Evolutionary conservation across 2,113 vertebrate species (phyloP).

Genomic region (Halcyon senegalensis): DNA sequence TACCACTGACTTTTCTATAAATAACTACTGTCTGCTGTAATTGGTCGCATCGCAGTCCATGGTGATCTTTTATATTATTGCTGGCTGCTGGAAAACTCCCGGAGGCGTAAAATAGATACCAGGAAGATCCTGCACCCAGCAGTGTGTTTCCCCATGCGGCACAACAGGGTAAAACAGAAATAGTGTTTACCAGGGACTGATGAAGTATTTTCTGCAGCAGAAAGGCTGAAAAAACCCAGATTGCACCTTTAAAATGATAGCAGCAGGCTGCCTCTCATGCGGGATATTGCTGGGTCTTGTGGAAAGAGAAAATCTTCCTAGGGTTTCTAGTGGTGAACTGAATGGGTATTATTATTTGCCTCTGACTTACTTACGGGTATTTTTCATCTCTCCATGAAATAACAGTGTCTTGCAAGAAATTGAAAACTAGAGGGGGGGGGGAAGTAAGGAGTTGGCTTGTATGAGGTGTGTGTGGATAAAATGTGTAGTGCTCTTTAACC

Average conservation of each 20-base stretch:
- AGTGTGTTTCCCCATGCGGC: not conserved
- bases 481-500: not conserved
- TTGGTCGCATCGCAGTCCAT: constrained; percentile 46
- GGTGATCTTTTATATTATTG: constrained; percentile 53
- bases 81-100: constrained; percentile 60
- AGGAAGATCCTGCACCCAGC: constrained; percentile 41
- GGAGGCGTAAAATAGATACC: constrained; percentile 44
- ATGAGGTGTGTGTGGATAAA: not conserved
- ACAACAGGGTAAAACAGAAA: constrained; percentile 39
- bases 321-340: not conserved
- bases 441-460: not conserved
- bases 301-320: constrained; percentile 2
- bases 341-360: constrained; percentile 44
- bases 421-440: not conserved
- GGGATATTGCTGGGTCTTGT: constrained; percentile 17
- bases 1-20: constrained; percentile 51
- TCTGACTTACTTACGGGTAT: not conserved
- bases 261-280: constrained; percentile 33
- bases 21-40: constrained; percentile 64
- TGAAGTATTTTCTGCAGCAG: constrained; percentile 45
- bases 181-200: constrained; percentile 10
- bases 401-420: constrained; percentile 19
- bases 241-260: constrained; percentile 32
- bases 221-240: not conserved
- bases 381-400: constrained; percentile 48